Evolutionary conservation across 2,888 invertebrate species (phyloP), one percentile per base, ranked within the genome.

Genomic region (Lepidochitona cinerea): DNA sequence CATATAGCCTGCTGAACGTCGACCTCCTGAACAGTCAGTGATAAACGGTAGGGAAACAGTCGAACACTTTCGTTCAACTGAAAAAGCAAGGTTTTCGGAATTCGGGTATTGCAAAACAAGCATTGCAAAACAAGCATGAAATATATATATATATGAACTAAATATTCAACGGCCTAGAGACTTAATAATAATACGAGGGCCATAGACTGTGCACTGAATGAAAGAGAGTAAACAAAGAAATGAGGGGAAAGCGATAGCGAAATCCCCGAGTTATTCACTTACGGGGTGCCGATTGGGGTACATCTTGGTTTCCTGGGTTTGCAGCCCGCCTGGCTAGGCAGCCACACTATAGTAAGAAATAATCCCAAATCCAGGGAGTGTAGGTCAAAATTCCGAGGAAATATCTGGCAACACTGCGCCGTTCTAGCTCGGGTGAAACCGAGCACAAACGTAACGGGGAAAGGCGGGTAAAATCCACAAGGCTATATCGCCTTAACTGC

Each of bases 231-330:
- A 49, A 49, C 49, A 49, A 49, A 49, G 49, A 49, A 49, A 23
- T 4, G 49, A 7, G n/a, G 23, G 18, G n/a, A 49, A 23, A 49
- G 7, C 49, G 23, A 49, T 49, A 49, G 23, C 49, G n/a, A 23
- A 29, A 23, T 32, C 23, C 29, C 23, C 59, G 29, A 59, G 59
- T 14, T 14, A 29, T 64, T 35, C 36, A 83, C 87, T 85, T 84
- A 88, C 88, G 81, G 88, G 87, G 79, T 85, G 87, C 70, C 87
- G 79, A 74, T 87, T 88, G 9, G 88, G 86, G 81, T 88, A 88
- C 88, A 88, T 88, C 29, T 29, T n/a, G 14, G 7, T 53, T 53
- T 35, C 33, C 49, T 32, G 53, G 33, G 37, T 35, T 49, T n/a
- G 7, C 35, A 29, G 49, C 12, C 32, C 53, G 53, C 53, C 53